Evolutionary conservation across 2,113 vertebrate species (phyloP), one percentile per base, ranked within the genome.

Genomic region (Archocentrus centrarchus): DNA sequence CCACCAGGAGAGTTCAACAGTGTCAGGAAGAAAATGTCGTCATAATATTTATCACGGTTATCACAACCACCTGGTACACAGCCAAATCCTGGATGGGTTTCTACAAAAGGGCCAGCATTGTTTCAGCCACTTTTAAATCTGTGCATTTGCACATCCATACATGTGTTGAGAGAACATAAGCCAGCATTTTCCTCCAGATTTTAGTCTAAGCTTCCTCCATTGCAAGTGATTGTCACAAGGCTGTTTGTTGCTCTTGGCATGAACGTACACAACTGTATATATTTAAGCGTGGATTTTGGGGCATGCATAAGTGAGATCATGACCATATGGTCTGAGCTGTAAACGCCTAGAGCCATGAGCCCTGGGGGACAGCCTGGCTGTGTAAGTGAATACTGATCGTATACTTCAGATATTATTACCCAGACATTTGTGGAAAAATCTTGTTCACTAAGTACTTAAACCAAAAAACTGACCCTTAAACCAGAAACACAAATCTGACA

Each of bases 191-290:
- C 75, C 79, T 55, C 79, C 77, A 91, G 82, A 93, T 94, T 90
- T 91, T 68, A 44, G 76, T 75, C 39, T 85, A 87, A 93, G 88
- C 89, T 90, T 90, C 91, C 86, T 94, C 82, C 78, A 88, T 87
- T 90, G 58, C 50, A 60, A 92, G 80, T 83, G 91, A 89, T 93
- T 85, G 84, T 91, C 89, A 77, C 83, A 87, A 91, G 91, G 81
- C 83, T 91, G 85, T 88, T 92, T 94, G 91, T 93, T 94, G 88
- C 68, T 88, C 82, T 94, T 95, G 94, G 93, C 90, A 90, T 80
- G 85, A 59, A 79, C 59, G 79, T 86, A 92, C 82, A 93, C 90
- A 95, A 94, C 89, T 91, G 89, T 92, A 92, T 92, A 91, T 86
- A 77, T 94, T 92, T 89, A 90, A 86, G 81, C 61, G 68, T 85